Conservation (phyloP, 2,113 vertebrate species). For the Poecilia latipinna region DNA sequence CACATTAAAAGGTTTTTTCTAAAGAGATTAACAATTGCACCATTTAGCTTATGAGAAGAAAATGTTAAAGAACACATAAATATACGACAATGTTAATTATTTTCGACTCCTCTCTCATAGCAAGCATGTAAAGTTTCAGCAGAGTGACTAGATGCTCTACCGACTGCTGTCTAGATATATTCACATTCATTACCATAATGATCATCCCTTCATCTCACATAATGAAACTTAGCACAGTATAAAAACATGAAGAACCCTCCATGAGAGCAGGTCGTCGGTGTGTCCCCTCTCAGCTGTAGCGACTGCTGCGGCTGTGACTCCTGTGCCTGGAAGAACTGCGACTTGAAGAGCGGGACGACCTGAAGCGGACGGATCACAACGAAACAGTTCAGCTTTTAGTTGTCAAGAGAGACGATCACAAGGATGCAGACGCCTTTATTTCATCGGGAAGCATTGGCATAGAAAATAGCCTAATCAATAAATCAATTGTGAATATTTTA, state of each 20-base stretch:
- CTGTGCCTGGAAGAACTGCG: conserved; percentile 89
- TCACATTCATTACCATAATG: conserved; percentile 1
- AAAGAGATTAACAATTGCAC: conserved; percentile 11
- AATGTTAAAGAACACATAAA: conserved; percentile 40
- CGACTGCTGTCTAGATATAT: background rate
- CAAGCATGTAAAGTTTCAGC: background rate
- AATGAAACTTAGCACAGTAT: conserved; percentile 10
- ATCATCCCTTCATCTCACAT: background rate
- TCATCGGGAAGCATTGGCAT: background rate
- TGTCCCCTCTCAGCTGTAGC: conserved; percentile 84
- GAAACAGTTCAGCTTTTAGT: background rate
- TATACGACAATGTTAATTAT: conserved; percentile 47
- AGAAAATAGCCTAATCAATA: background rate
- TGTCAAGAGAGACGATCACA: background rate
- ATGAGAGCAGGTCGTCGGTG: too few species aligned
- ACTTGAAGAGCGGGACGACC: conserved; percentile 90
- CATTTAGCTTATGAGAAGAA: conserved; percentile 58
- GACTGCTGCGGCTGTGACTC: conserved; percentile 91
- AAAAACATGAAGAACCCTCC: conserved; percentile 8
- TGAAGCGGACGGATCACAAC: conserved; percentile 26
- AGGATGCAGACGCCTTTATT: background rate
- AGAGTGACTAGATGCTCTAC: background rate
- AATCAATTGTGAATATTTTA: too few species aligned
- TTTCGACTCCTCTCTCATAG: background rate
- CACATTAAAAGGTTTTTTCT: background rate